These are phyloP conservation scores for Drosophila nigromelanica DNA, from an alignment of 1,140 invertebrate species.

Conservation along the genomic window DNA sequence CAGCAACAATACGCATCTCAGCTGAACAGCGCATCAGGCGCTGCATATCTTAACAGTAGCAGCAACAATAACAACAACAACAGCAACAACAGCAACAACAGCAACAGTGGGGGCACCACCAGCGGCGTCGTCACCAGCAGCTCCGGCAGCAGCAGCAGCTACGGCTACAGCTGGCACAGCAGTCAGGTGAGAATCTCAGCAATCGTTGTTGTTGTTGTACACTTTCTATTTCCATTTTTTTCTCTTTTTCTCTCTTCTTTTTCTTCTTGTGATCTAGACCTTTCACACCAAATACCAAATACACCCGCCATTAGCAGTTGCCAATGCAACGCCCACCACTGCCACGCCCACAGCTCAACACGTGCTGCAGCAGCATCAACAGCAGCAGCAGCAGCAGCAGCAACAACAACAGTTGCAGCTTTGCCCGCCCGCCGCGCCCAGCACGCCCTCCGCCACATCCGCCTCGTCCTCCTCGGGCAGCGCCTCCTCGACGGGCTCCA, in stretches of 20 bases:
- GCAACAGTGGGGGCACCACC: conserved; percentile 54
- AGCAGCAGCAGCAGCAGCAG: conserved; percentile 62
- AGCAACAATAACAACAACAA: conserved; percentile 42
- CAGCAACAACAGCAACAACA: conserved; percentile 58
- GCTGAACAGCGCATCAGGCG: conserved; percentile 58
- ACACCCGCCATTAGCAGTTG: conserved; percentile 80
- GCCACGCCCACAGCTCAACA: conserved; percentile 79
- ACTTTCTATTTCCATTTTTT: conserved; percentile 3
- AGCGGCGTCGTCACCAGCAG: conserved; percentile 50
- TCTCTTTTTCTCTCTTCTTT: not conserved
- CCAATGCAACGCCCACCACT: conserved; percentile 55
- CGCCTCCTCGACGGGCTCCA: conserved; percentile 62
- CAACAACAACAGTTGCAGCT: conserved; percentile 69
- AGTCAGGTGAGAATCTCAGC: conserved; percentile 70
- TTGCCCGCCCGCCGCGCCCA: conserved; percentile 76
- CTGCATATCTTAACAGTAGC: conserved; percentile 72
- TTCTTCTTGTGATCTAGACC: conserved; percentile 58
- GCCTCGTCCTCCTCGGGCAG: conserved; percentile 56
- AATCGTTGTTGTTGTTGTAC: conserved; percentile 1
- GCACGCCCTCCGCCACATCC: conserved; percentile 67
- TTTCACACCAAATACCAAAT: conserved; percentile 84
- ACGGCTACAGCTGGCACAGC: conserved; percentile 79
- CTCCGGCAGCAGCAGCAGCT: conserved; percentile 63
- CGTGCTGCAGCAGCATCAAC: conserved; percentile 44
- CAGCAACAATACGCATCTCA: conserved; percentile 83